Percentiles rank a stretch among this genome's conserved stretches.
Conservation (phyloP, 2,113 vertebrate species). For the Theropithecus gelada region DNA sequence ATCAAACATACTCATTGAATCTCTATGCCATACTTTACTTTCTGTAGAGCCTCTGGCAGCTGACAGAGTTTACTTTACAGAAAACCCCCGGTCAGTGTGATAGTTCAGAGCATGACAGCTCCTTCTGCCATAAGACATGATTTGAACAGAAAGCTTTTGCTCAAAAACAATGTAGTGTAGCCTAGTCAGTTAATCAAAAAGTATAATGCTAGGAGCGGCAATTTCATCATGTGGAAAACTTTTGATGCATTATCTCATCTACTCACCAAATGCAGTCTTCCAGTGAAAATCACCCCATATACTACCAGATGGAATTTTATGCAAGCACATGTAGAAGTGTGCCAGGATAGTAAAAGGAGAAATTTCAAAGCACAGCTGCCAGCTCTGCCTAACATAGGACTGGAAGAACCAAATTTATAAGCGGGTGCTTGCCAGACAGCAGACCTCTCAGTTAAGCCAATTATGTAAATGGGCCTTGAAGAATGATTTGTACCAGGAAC, state of each 20-base stretch:
- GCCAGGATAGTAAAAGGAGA: background rate
- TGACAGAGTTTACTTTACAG: slow-evolving; percentile 23
- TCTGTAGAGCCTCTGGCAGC: background rate
- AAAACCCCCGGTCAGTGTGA: background rate
- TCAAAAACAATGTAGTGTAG: slow-evolving; percentile 33
- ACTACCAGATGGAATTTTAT: slow-evolving; percentile 60
- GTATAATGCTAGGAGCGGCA: slow-evolving; percentile 2
- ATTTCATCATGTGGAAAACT: slow-evolving; percentile 18
- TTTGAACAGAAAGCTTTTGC: slow-evolving; percentile 48
- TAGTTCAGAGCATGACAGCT: background rate
- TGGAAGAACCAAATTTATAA: slow-evolving; percentile 26
- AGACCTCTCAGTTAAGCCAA: slow-evolving; percentile 10
- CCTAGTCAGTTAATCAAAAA: slow-evolving; percentile 26
- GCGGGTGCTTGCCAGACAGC: slow-evolving; percentile 18
- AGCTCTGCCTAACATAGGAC: background rate
- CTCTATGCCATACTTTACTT: background rate
- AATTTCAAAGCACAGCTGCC: slow-evolving; percentile 21
- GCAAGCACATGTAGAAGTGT: background rate
- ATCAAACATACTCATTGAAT: slow-evolving; percentile 11
- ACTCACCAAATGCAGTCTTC: background rate
- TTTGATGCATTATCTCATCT: slow-evolving; percentile 13
- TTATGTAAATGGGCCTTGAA: slow-evolving; percentile 38
- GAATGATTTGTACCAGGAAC: background rate
- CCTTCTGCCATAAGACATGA: background rate
- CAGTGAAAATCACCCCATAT: background rate